Evolutionary conservation across 2,888 invertebrate genomes (phyloP).

Genomic region (Drosophila suboccidentalis): DNA sequence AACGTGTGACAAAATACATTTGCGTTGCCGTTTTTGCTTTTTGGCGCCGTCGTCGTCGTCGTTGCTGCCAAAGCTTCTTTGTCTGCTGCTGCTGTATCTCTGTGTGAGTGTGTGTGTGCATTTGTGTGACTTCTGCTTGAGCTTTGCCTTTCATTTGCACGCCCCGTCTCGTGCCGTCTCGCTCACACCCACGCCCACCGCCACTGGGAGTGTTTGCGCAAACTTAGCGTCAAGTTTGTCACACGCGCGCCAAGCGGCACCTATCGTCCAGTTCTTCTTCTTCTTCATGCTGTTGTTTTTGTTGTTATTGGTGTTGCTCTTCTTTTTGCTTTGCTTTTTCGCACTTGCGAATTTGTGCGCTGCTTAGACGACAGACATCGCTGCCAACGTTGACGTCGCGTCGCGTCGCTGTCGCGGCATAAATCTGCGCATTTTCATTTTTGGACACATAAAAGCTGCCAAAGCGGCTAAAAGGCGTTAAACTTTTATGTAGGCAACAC

Average conservation of each 20-base stretch:
- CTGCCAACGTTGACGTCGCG: constrained; percentile 10
- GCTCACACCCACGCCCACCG: constrained; percentile 56
- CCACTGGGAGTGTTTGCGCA: constrained; percentile 62
- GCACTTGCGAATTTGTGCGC: constrained; percentile 64
- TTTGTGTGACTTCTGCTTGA: constrained; percentile 62
- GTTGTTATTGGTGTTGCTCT: constrained; percentile 19
- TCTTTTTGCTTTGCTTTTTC: constrained; percentile 63
- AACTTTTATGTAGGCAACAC: constrained; percentile 31
- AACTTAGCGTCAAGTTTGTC: constrained; percentile 80
- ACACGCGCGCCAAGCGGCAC: constrained; percentile 63
- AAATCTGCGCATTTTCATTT: constrained; percentile 72
- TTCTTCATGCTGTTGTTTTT: constrained; percentile 11
- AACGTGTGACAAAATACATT: constrained; percentile 79
- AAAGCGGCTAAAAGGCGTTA: constrained; percentile 61
- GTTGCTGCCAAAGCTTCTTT: constrained; percentile 62
- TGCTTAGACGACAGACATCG: constrained; percentile 35
- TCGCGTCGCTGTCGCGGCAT: constrained; percentile 37
- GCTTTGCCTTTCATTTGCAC: constrained; percentile 75
- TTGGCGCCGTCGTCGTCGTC: constrained; percentile 66
- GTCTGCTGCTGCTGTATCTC: constrained; percentile 42
- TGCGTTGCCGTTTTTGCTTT: constrained; percentile 79
- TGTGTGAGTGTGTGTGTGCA: constrained; percentile 18
- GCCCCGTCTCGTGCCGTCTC: constrained; percentile 62
- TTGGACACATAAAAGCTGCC: constrained; percentile 73
- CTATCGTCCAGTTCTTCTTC: constrained; percentile 44